Conservation (phyloP, 2,797 vertebrate species). For the Brachyalestes nurse region DNA sequence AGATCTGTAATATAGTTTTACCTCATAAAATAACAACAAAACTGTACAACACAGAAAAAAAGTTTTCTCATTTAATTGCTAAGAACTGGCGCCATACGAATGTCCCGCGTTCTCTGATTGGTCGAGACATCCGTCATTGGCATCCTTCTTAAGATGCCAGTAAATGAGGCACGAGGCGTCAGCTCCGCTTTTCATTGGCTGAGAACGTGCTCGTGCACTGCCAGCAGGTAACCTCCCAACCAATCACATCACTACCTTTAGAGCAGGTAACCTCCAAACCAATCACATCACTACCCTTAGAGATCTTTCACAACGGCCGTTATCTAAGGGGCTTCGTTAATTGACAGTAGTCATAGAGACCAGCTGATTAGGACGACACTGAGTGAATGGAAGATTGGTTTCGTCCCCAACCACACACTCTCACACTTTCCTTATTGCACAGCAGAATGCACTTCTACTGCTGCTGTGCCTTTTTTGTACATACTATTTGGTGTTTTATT, state of each 20-base stretch:
- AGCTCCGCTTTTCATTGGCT: slow-evolving; percentile 47
- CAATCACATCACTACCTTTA: slow-evolving; percentile 54
- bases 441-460: no score
- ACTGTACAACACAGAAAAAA: no score
- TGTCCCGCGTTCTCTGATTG: slow-evolving; percentile 56
- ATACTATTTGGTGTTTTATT: no score
- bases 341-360: neutral
- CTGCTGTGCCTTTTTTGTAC: no score
- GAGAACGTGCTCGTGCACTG: slow-evolving; percentile 37
- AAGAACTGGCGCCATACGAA: neutral
- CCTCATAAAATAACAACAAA: no score
- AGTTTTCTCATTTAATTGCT: no score
- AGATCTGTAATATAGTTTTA: no score
- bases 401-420: no score
- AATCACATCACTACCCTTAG: slow-evolving; percentile 51
- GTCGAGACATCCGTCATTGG: slow-evolving; percentile 28
- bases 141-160: slow-evolving; percentile 38
- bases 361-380: neutral
- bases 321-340: neutral
- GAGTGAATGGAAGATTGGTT: neutral
- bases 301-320: slow-evolving; percentile 12
- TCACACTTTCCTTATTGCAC: no score
- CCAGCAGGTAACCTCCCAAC: slow-evolving; percentile 47
- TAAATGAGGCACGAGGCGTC: slow-evolving; percentile 34
- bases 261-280: slow-evolving; percentile 49